Evolutionary conservation across 1,140 invertebrate genomes (phyloP), one percentile per base, ranked within the genome.

Genomic region (Lethrus apterus): DNA sequence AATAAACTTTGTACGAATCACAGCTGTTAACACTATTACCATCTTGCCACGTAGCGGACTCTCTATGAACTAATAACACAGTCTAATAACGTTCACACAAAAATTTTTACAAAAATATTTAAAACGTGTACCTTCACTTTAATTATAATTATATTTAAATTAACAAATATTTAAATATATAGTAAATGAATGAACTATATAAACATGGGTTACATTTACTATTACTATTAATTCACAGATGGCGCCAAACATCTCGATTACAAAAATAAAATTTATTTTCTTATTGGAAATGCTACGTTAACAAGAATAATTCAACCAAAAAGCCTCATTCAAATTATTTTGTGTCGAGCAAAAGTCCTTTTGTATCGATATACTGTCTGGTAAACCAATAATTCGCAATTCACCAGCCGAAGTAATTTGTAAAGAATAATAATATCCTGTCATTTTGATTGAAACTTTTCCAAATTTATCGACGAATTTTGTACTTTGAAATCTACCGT

Each of bases 351-450:
- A 67, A 43, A 63, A 66, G 11, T 59, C 57, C 20, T 54, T 54
- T 26, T 54, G 53, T 11, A 66, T 48, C 5, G 43, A 46, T 26
- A 56, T 51, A 4, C 59, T 60, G n/a, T 51, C 48, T 5, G 73
- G 65, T 63, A 75, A 70, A 2, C 70, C 65, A 4, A 76, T 51
- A 23, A 76, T 58, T 44, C 73, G 58, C 18, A 76, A 52, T 52
- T 75, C 70, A 17, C 73, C 73, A 32, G 62, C 58, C n/a, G 61
- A 62, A 23, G 73, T 67, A 58, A 75, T 65, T 57, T 75, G 73
- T 11, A 76, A 58, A 29, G 73, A 59, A 54, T 74, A 73, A 47
- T 66, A 72, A 18, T 70, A 53, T 19, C 50, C 19, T 3, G 59
- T 52, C 35, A 54, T 53, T 56, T 58, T 62, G 26, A 43, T 48